phyloP scores from a whole-genome alignment of 2,888 invertebrate genomes.

The Aphodius granarius region DNA sequence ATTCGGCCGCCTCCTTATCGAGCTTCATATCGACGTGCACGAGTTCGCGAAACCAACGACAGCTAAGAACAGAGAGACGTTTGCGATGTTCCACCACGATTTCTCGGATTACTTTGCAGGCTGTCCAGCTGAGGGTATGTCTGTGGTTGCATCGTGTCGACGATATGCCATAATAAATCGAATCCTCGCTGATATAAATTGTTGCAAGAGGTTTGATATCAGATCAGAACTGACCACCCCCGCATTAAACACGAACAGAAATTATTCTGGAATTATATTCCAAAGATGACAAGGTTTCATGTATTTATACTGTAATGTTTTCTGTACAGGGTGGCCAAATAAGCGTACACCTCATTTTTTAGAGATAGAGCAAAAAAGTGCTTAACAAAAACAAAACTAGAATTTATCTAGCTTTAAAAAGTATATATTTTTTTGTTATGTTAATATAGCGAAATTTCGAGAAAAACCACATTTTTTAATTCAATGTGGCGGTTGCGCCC shows the following conservation, averaged over 20 bases:
- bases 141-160: slow-evolving; percentile 40
- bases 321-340: background rate
- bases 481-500: too few relatives aligned
- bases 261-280: background rate
- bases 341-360: too few relatives aligned
- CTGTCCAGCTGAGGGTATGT: slow-evolving; percentile 30
- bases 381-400: too few relatives aligned
- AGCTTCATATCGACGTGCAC: background rate
- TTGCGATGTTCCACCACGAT: background rate
- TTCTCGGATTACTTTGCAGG: background rate
- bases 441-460: too few relatives aligned
- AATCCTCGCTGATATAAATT: slow-evolving; percentile 51
- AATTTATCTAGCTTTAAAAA: too few relatives aligned
- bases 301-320: background rate
- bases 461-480: too few relatives aligned
- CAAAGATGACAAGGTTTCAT: background rate
- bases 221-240: slow-evolving; percentile 44
- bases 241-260: slow-evolving; percentile 31
- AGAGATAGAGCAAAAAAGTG: too few relatives aligned
- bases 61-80: background rate
- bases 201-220: slow-evolving; percentile 48
- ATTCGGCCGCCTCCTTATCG: slow-evolving; percentile 47
- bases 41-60: background rate
- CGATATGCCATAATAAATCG: slow-evolving; percentile 51
- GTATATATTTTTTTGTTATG: too few relatives aligned